Percentiles rank a stretch among this genome's conserved stretches.
Evolutionary conservation across 1,140 invertebrate genomes (phyloP).

Genomic region (Zaprionus taronus): DNA sequence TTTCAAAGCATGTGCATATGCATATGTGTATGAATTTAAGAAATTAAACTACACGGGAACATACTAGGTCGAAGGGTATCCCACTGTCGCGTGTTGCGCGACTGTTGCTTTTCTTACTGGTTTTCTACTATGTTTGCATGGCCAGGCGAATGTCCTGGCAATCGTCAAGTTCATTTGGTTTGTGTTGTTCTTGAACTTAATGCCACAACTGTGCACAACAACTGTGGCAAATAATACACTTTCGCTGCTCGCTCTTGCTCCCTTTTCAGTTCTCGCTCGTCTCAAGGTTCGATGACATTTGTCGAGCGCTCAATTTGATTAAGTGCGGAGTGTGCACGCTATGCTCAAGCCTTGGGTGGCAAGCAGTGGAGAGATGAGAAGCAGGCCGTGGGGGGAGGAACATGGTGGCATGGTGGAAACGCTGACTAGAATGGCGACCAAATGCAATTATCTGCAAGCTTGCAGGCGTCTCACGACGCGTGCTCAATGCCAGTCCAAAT

Average conservation of each 20-base stretch:
- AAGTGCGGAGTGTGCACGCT: constrained; percentile 54
- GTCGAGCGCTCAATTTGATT: constrained; percentile 75
- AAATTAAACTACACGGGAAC: too few species aligned
- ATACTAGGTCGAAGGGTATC: too few species aligned
- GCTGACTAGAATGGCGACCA: constrained; percentile 50
- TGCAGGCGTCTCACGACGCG: constrained; percentile 39
- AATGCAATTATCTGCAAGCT: constrained; percentile 76
- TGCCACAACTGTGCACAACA: constrained; percentile 59
- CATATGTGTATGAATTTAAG: too few species aligned
- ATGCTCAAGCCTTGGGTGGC: constrained; percentile 25
- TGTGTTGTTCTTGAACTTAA: constrained; percentile 73
- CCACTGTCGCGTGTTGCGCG: too few species aligned
- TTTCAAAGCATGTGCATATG: too few species aligned
- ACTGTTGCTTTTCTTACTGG: too few species aligned
- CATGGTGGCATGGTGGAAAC: neutral
- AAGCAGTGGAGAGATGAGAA: neutral
- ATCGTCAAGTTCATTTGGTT: constrained; percentile 70
- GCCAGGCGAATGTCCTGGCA: constrained; percentile 73
- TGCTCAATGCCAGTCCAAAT: constrained; percentile 66
- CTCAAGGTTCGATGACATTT: constrained; percentile 78
- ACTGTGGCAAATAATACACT: constrained; percentile 71
- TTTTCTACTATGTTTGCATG: constrained; percentile 16
- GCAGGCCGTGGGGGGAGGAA: neutral
- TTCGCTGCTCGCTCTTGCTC: constrained; percentile 19
- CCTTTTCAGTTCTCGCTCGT: constrained; percentile 24